Evolutionary conservation across 2,797 vertebrate species (phyloP).

Genomic region (Sebastes cheni): DNA sequence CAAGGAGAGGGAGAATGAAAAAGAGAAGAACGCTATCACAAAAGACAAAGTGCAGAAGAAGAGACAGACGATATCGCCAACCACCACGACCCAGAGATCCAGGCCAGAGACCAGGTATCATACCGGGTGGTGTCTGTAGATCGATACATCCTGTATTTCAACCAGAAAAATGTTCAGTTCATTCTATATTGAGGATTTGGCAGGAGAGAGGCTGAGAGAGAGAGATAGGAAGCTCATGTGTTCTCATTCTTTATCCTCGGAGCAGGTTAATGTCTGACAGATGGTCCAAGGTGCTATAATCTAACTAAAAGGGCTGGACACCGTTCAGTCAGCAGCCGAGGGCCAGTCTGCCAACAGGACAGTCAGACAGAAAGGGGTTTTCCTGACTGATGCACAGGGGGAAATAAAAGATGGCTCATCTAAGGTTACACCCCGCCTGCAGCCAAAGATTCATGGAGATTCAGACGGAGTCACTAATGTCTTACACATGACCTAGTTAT

Average conservation of each 20-base stretch:
- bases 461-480: constrained; percentile 6
- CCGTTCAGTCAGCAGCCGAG: constrained; percentile 2
- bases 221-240: not conserved
- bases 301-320: constrained; percentile 36
- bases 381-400: not conserved
- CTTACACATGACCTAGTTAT: constrained; percentile 52
- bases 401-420: not conserved
- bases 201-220: not conserved
- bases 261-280: constrained; percentile 49
- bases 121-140: not conserved
- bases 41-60: constrained; percentile 90
- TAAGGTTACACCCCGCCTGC: constrained; percentile 13
- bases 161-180: not conserved
- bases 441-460: constrained; percentile 19
- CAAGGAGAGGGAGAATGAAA: constrained; percentile 94
- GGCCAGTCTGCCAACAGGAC: constrained; percentile 2
- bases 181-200: not conserved
- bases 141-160: not conserved
- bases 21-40: constrained; percentile 90
- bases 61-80: constrained; percentile 74
- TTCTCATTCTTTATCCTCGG: constrained; percentile 1
- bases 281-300: constrained; percentile 37
- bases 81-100: constrained; percentile 62
- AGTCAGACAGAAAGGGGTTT: no score
- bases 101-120: constrained; percentile 79